Percentiles rank a stretch among this genome's conserved stretches.
phyloP scores from a whole-genome alignment of 2,113 vertebrate genomes.

The Antennarius striatus region DNA sequence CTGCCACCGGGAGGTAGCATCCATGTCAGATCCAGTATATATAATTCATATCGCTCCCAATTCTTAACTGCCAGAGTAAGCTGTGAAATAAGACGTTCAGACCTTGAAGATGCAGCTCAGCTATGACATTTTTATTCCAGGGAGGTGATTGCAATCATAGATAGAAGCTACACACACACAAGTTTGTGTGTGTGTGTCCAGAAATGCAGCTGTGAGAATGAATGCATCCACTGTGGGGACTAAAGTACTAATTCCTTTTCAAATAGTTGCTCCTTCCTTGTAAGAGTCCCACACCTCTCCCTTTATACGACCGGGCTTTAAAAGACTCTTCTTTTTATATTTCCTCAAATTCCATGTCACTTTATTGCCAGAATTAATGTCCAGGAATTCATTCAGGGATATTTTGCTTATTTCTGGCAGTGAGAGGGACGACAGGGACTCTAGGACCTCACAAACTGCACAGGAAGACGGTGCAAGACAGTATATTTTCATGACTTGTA shows the following conservation, averaged over 20 bases:
- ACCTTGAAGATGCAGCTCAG: constrained; percentile 43
- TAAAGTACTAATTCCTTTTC: constrained; percentile 63
- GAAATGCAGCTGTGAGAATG: constrained; percentile 77
- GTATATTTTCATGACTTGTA: constrained; percentile 56
- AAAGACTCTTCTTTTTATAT: constrained; percentile 11
- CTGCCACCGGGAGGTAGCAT: constrained; percentile 47
- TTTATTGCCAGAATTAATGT: constrained; percentile 16
- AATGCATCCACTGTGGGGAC: constrained; percentile 75
- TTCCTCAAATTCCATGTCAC: constrained; percentile 18
- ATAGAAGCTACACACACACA: constrained; percentile 53
- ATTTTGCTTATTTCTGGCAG: constrained; percentile 16
- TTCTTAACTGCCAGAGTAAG: constrained; percentile 34
- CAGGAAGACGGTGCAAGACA: constrained; percentile 8
- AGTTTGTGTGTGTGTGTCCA: constrained; percentile 61
- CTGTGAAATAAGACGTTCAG: constrained; percentile 48
- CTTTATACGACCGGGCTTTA: constrained; percentile 24
- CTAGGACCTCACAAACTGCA: constrained; percentile 14
- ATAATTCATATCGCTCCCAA: constrained; percentile 27
- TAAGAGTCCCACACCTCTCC: constrained; percentile 40
- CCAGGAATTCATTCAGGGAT: constrained; percentile 4
- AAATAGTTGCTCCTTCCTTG: constrained; percentile 52
- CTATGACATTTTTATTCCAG: constrained; percentile 66
- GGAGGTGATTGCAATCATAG: constrained; percentile 72
- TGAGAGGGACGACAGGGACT: constrained; percentile 5
- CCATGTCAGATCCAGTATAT: constrained; percentile 39